phyloP scores from a whole-genome alignment of 2,888 invertebrate species.

The Noctua comes region DNA sequence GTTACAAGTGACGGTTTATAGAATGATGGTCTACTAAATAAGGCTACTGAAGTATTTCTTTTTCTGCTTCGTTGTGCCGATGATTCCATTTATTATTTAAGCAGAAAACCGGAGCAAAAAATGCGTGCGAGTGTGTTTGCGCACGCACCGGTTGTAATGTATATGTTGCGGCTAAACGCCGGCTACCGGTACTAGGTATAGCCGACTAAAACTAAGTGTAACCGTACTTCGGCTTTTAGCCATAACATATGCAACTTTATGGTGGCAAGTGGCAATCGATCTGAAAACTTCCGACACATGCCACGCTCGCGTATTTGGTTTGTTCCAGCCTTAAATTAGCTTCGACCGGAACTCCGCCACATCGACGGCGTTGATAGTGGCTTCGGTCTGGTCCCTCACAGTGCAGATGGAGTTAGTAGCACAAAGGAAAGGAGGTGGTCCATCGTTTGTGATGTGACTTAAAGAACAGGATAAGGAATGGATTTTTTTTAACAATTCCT shows the following conservation, averaged over 20 bases:
- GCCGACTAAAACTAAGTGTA: not conserved
- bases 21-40: not conserved
- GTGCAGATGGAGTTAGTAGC: not conserved
- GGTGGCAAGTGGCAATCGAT: not conserved
- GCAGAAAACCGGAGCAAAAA: not conserved
- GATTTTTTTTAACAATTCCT: not conserved
- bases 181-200: not conserved
- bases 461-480: not conserved
- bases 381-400: not conserved
- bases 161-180: not conserved
- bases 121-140: not conserved
- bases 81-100: not conserved
- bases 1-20: constrained; percentile 8
- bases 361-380: not conserved
- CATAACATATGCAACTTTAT: not conserved
- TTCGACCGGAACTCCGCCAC: not conserved
- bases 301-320: not conserved
- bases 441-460: not conserved
- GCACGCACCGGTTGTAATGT: not conserved
- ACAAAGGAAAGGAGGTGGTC: not conserved
- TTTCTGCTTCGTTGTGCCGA: not conserved
- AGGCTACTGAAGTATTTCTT: not conserved
- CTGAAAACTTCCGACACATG: not conserved
- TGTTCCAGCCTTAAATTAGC: not conserved
- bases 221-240: not conserved